These are phyloP conservation scores for Dicranocentrus wangi DNA, from an alignment of 2,888 invertebrate species.

Conservation along the genomic window DNA sequence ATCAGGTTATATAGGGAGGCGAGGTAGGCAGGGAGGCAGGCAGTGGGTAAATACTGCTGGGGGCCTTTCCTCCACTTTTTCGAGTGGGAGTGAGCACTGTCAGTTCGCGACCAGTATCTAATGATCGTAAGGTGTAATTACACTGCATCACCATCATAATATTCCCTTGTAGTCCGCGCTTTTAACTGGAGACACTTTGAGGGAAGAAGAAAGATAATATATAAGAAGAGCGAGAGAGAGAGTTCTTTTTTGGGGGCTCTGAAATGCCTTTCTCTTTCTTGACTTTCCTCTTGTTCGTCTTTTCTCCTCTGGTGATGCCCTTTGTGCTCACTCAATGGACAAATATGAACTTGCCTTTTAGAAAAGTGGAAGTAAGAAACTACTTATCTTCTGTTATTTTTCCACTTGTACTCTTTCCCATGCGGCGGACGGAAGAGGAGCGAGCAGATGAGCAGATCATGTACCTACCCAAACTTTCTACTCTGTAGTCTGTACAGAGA, in stretches of 20 bases:
- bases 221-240: no score
- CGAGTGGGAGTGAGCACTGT: slow-evolving; percentile 29
- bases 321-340: slow-evolving; percentile 29
- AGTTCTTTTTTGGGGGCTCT: no score
- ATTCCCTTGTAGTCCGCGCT: slow-evolving; percentile 1
- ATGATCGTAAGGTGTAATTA: slow-evolving; percentile 51
- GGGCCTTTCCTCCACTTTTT: slow-evolving; percentile 27
- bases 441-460: no score
- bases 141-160: slow-evolving; percentile 28
- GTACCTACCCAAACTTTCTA: no score
- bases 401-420: slow-evolving; percentile 30
- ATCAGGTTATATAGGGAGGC: no score
- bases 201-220: no score
- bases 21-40: no score
- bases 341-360: slow-evolving; percentile 33
- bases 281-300: slow-evolving; percentile 36
- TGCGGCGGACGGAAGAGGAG: neutral
- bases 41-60: slow-evolving; percentile 43
- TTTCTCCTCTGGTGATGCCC: neutral
- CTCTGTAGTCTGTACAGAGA: no score
- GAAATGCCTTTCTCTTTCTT: neutral
- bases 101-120: slow-evolving; percentile 50
- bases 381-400: slow-evolving; percentile 37
- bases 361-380: slow-evolving; percentile 12
- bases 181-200: no score